Conservation (phyloP, 2,113 vertebrate species). For the Rhodinocichla rosea region DNA sequence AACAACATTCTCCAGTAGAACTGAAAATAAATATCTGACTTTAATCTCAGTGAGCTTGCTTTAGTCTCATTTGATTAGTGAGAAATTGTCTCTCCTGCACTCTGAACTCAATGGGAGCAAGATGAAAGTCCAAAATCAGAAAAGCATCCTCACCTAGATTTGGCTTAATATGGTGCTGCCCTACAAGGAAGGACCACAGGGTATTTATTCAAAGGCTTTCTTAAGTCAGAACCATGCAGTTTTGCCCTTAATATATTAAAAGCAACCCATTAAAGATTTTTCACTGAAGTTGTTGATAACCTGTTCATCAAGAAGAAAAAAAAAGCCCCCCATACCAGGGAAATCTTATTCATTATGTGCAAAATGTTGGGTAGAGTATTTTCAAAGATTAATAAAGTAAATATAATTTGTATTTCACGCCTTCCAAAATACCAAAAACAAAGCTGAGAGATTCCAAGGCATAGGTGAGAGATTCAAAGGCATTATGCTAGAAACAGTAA, state of each 20-base stretch:
- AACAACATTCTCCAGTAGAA: background rate
- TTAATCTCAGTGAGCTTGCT: background rate
- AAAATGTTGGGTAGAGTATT: background rate
- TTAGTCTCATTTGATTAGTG: background rate
- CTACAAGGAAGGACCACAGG: background rate
- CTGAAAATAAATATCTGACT: background rate
- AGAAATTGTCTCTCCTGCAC: background rate
- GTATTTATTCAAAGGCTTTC: background rate
- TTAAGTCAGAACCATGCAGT: background rate
- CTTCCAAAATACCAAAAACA: background rate
- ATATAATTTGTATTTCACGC: background rate
- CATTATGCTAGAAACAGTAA: background rate
- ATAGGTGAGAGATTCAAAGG: background rate
- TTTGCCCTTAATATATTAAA: background rate
- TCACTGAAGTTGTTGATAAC: background rate
- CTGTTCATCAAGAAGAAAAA: background rate
- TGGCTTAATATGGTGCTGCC: background rate
- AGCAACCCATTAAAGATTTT: background rate
- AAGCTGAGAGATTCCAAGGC: background rate
- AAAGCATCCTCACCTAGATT: background rate
- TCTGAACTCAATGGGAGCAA: background rate
- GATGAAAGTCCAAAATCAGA: background rate
- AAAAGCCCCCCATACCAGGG: background rate
- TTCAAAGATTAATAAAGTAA: background rate
- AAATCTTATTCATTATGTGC: background rate